Evolutionary conservation across 2,888 invertebrate species (phyloP).

Genomic region (Athalia rosae): DNA sequence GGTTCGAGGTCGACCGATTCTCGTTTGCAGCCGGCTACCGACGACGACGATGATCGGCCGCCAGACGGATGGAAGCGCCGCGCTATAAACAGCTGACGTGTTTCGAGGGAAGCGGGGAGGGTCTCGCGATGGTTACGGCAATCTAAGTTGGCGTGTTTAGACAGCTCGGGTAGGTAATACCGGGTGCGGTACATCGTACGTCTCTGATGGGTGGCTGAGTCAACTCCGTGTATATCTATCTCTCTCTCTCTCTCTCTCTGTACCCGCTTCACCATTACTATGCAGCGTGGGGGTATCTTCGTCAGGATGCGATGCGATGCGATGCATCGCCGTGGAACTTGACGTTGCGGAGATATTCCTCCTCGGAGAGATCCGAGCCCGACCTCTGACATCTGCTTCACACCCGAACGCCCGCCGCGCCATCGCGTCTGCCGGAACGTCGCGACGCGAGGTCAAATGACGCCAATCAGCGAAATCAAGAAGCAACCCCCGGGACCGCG

Average conservation of each 20-base stretch:
- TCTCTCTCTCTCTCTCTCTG: constrained; percentile 52
- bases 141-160: constrained; percentile 69
- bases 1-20: neutral
- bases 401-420: constrained; percentile 24
- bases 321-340: constrained; percentile 34
- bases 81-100: constrained; percentile 18
- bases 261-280: constrained; percentile 61
- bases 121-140: constrained; percentile 63
- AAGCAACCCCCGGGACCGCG: neutral
- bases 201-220: constrained; percentile 66
- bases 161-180: constrained; percentile 60
- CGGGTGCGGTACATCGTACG: constrained; percentile 45
- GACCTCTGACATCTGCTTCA: constrained; percentile 33
- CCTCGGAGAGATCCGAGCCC: constrained; percentile 7
- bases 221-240: constrained; percentile 60
- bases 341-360: constrained; percentile 37
- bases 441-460: constrained; percentile 28
- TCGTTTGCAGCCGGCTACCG: neutral
- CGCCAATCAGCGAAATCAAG: constrained; percentile 25
- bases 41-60: constrained; percentile 19
- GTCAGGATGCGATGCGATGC: constrained; percentile 16
- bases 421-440: neutral
- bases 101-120: neutral
- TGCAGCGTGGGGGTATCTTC: constrained; percentile 56
- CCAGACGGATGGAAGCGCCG: constrained; percentile 18